phyloP scores from a whole-genome alignment of 2,888 invertebrate species.

The Cataglyphis livida region DNA sequence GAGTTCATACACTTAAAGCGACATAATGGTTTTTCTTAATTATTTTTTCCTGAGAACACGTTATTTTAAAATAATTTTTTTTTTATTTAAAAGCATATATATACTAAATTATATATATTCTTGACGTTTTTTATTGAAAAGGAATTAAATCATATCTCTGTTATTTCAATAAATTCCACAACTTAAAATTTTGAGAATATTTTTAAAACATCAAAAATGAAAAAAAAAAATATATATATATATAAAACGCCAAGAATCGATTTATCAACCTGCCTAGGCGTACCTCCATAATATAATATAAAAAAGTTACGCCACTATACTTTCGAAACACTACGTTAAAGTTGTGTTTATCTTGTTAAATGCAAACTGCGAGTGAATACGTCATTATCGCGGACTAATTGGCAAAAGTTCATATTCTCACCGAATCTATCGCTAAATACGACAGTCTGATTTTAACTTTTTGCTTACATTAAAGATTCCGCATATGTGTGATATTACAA shows the following conservation, averaged over 20 bases:
- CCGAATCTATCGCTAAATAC: constrained; percentile 3
- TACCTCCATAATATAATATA: background rate
- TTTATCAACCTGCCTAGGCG: background rate
- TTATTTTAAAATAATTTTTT: background rate
- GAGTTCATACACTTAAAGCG: background rate
- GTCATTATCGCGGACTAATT: background rate
- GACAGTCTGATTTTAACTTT: background rate
- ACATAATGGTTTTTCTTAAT: background rate
- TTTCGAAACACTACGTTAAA: background rate
- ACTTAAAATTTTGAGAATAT: background rate
- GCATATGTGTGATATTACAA: background rate
- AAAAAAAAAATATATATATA: background rate
- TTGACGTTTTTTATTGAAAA: background rate
- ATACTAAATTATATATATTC: background rate
- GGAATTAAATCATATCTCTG: background rate
- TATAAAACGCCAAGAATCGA: background rate
- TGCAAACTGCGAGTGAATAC: background rate
- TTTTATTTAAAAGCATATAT: background rate
- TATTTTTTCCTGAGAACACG: background rate
- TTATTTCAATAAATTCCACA: background rate
- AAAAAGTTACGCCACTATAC: background rate
- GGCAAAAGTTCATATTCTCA: constrained; percentile 13
- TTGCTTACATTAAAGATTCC: constrained; percentile 8
- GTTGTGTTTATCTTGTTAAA: constrained; percentile 10
- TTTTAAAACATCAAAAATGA: background rate